phyloP scores from a whole-genome alignment of 2,113 vertebrate genomes.

The Baryphthengus martii region DNA sequence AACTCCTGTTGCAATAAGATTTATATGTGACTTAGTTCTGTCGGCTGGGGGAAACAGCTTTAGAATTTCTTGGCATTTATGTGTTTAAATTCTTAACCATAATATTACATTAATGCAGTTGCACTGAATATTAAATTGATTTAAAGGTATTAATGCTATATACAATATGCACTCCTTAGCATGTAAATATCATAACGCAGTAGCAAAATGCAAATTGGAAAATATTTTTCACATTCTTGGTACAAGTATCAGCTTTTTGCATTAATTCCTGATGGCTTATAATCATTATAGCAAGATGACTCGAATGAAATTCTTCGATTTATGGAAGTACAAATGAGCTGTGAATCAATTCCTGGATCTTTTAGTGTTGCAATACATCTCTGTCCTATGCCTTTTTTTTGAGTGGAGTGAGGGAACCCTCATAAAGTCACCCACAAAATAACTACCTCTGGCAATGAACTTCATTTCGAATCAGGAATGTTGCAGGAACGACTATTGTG shows the following conservation, averaged over 20 bases:
- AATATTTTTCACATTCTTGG: not conserved
- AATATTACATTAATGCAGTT: not conserved
- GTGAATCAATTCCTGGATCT: not conserved
- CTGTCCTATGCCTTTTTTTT: not conserved
- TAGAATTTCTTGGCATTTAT: slow-evolving; percentile 7
- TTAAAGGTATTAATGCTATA: not conserved
- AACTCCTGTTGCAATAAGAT: not conserved
- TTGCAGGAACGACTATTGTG: not conserved
- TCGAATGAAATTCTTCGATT: not conserved
- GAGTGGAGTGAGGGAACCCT: not conserved
- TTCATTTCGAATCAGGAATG: not conserved
- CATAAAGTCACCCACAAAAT: not conserved
- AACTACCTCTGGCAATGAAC: not conserved
- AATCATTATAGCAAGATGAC: not conserved
- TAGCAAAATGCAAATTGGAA: slow-evolving; percentile 18
- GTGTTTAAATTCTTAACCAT: slow-evolving; percentile 7
- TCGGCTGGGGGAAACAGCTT: not conserved
- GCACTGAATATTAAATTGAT: slow-evolving; percentile 26
- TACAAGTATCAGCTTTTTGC: not conserved
- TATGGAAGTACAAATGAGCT: not conserved
- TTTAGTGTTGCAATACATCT: not conserved
- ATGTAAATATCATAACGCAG: not conserved
- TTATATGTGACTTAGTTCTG: not conserved
- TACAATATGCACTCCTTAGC: not conserved
- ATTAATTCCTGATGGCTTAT: not conserved